Evolutionary conservation across 2,113 vertebrate species (phyloP), one percentile per base, ranked within the genome.

Genomic region (Dicrurus megarhynchus): DNA sequence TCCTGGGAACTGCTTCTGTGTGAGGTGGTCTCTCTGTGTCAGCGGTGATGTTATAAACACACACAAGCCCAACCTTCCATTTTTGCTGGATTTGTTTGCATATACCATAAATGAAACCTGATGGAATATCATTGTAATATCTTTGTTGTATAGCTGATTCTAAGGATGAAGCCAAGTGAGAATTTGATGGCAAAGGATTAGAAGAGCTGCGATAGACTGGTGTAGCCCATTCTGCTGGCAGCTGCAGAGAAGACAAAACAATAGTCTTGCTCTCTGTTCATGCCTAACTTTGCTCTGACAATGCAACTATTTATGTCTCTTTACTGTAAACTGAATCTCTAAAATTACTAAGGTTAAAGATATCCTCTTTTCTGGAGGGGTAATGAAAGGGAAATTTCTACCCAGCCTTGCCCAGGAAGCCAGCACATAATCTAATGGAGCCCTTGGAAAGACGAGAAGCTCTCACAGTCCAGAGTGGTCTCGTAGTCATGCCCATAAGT

Each of bases 401-500:
- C 7, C 37, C 65, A 89, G 37, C 49, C 32, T 90, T 87, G 19
- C 11, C 67, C 32, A n/a, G 52, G 33, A 89, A 71, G n/a, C 41
- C 49, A 57, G 7, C 11, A 18, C 5, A 30, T 27, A 18, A 21
- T 12, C 3, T 49, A 63, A 80, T 6, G 3, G 0, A 67, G 11
- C 5, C 18, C 4, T 52, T 81, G 68, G 39, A 82, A 75, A 75
- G 19, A 28, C 11, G 10, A 81, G 56, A 46, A 78, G 44, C 10
- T 60, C n/a, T 84, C 42, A 18, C 11, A 13, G 13, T 32, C 46
- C 37, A 63, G 1, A 19, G n/a, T 32, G 10, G 5, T 63, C 55
- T 89, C n/a, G 4, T 0, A 37, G 8, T 10, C 22, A 10, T 26
- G 12, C 3, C 14, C 3, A 0, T 14, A 65, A 39, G 10, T 10